Evolutionary conservation across 2,113 vertebrate species (phyloP).

Genomic region (Zosterops borbonicus): DNA sequence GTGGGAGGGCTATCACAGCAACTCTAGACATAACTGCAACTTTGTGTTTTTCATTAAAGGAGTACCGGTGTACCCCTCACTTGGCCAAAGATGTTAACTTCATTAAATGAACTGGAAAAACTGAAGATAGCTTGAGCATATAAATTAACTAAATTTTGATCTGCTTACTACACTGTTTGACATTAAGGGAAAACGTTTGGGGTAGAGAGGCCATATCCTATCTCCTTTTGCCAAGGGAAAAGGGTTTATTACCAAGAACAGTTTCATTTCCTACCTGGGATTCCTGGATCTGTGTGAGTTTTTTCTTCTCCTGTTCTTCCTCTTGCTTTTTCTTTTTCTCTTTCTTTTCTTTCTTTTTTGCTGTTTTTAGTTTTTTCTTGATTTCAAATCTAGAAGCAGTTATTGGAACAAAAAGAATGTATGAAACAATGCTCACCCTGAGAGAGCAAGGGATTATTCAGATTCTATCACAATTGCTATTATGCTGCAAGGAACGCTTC

Average conservation of each 20-base stretch:
- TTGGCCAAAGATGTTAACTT: not conserved
- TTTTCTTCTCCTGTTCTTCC: conserved; percentile 96
- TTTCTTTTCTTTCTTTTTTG: conserved; percentile 98
- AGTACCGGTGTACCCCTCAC: not conserved
- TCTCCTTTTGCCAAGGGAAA: not conserved
- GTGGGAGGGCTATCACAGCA: not conserved
- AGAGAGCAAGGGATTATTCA: not conserved
- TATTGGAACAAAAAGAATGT: not conserved
- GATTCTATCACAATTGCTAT: not conserved
- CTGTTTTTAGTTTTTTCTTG: conserved; percentile 97
- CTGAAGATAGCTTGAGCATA: not conserved
- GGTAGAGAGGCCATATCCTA: not conserved
- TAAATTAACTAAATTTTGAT: not conserved
- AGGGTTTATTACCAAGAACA: not conserved
- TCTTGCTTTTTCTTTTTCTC: conserved; percentile 98
- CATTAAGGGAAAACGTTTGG: not conserved
- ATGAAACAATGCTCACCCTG: not conserved
- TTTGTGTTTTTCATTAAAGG: not conserved
- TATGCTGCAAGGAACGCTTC: not conserved
- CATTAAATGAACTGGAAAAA: not conserved
- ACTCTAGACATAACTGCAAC: not conserved
- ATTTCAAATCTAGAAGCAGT: conserved; percentile 91
- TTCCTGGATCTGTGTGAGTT: conserved; percentile 93
- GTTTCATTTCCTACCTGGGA: conserved; percentile 84
- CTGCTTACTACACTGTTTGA: not conserved